A percentile compares a stretch with the other conserved stretches of the same genome.
Conservation (phyloP, 2,888 invertebrate species). For the Chymomyza procnemis region DNA sequence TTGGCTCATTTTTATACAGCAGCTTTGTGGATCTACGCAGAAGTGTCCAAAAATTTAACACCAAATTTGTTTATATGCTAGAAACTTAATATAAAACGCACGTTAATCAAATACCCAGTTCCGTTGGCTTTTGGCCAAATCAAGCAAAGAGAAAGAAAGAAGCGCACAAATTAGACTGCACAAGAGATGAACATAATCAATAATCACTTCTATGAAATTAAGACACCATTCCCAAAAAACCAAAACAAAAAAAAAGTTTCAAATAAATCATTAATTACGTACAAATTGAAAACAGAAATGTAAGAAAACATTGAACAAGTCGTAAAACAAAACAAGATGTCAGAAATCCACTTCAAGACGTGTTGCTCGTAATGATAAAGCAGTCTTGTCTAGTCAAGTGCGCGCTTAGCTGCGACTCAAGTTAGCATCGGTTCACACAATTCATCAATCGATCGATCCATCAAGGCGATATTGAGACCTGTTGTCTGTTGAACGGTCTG, state of each 20-base stretch:
- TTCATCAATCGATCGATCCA: constrained; percentile 69
- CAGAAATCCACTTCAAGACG: constrained; percentile 57
- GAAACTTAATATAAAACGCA: background rate
- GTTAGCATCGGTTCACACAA: constrained; percentile 55
- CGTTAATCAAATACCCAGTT: background rate
- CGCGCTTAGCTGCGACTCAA: constrained; percentile 16
- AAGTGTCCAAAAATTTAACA: background rate
- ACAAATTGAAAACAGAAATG: constrained; percentile 45
- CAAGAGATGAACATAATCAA: constrained; percentile 45
- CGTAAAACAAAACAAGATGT: constrained; percentile 63
- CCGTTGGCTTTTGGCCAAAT: background rate
- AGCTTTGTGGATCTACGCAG: background rate
- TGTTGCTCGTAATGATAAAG: background rate
- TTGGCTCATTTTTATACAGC: background rate
- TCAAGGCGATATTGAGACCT: constrained; percentile 59
- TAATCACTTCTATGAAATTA: constrained; percentile 61
- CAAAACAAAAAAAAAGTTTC: constrained; percentile 8
- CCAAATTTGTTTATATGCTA: background rate
- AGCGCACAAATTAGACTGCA: background rate
- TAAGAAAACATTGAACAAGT: constrained; percentile 4
- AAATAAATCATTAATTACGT: constrained; percentile 67
- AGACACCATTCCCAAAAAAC: constrained; percentile 56
- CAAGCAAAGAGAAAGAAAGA: background rate
- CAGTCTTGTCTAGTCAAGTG: constrained; percentile 58
- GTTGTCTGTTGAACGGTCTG: constrained; percentile 6